Base-by-base conservation (phyloP, 2,888 invertebrate genomes). In the Tyria jacobaeae region DNA sequence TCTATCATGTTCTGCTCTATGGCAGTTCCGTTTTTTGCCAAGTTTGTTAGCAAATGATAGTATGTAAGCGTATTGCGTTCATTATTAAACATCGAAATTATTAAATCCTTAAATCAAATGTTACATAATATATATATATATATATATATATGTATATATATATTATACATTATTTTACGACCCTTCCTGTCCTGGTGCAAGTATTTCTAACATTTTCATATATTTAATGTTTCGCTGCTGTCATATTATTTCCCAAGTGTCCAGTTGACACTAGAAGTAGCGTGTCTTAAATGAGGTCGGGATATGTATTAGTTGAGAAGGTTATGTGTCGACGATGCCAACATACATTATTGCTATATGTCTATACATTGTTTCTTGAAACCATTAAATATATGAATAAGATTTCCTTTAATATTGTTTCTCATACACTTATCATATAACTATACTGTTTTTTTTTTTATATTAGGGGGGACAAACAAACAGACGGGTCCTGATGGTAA, bases 301-400 rank as follows among this genome's bases (percentile, higher is more conserved):
- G 9, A 17, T 6, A 41, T 17, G 84, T 91, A 90, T 91, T 91
- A 91, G 88, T 87, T 90, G 90, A 91, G 91, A 90, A 88, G 84
- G 87, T 90, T 87, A 89, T 79, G 78, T 79, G 70, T 80, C 79
- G 75, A 53, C 68, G 78, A 73, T 68, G 74, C 70, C 73, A 70
- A 31, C 27, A 31, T 4, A 31, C 27, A 27, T 6, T 27, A 6
- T 27, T 4, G 27, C 3, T 27, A 27, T 6, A 27, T 6, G 27
- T 27, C 3, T 6, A 35, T 50, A 53, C 49, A 10, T 24, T 14
- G 47, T 15, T 15, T 0, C 14, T 37, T 15, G 14, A 37, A 37
- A 37, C 37, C 15, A 37, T 3, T 3, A 37, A 37, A 31, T 31
- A 2, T 31, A 31, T 7, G 7, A 31, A 31, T 31, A 31, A 6